Base-by-base conservation (phyloP, 2,797 vertebrate genomes). In the Carapus acus region DNA sequence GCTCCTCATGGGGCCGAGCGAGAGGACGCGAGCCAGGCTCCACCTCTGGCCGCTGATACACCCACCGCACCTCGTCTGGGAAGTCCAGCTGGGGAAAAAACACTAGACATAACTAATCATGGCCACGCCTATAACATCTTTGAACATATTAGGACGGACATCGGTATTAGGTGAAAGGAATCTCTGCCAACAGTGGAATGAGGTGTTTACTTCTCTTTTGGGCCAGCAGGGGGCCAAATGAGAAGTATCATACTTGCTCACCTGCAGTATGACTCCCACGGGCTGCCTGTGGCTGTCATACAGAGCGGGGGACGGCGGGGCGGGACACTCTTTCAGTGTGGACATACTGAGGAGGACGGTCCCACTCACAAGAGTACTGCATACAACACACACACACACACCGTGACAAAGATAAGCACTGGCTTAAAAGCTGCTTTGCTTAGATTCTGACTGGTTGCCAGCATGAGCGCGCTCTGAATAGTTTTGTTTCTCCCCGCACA, bases 291-390 rank as follows among this genome's bases (percentile, higher is more conserved):
- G 87, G 57, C 65, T 48, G 50, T 89, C 84, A 11, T 46, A 70
- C 50, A 87, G 62, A 4, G 85, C 86, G 0, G 87, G 79, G 1
- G 81, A 79, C 0, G 82, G 78, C 47, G 65, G 71, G 15, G 58
- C 57, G 0, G 67, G 23, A 3, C 50, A 57, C 38, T 72, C 72
- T 1, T 61, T 3, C 36, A 75, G 42, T 4, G 49, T 47, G 48
- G 77, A 87, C 86, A 88, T 58, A 39, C 83, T 83, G 52, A 89
- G 83, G 44, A 89, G 78, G 34, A 88, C 40, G 0, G 81, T 80
- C 15, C 84, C 87, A 7, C 21, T 50, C 9, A 82, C 55, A 49
- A 87, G 76, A 38, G 69, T 77, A 59, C 88, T 88, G 21, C 8
- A 65, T 11, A 50, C 0, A 33, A 59, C n/a, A 56, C 5, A 6